Conservation (phyloP, 2,113 vertebrate genomes). For the Hyla sarda region DNA sequence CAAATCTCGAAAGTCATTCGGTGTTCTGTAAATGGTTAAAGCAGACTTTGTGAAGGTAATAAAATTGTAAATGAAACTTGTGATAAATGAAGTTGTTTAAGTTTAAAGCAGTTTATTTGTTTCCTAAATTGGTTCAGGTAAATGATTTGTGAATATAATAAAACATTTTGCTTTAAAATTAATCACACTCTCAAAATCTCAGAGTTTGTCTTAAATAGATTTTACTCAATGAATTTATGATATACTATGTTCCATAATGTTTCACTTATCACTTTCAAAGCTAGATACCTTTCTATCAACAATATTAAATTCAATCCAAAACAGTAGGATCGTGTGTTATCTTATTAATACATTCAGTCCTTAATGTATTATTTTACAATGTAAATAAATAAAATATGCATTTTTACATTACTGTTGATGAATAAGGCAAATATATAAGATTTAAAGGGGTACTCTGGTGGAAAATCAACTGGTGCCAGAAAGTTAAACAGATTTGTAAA, state of each 20-base stretch:
- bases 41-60: background rate
- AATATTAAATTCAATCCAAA: background rate
- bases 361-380: background rate
- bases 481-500: too few species aligned
- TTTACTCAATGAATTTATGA: background rate
- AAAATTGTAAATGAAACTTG: background rate
- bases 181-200: background rate
- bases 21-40: background rate
- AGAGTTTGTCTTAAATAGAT: background rate
- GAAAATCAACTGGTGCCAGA: too few species aligned
- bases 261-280: background rate
- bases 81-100: background rate
- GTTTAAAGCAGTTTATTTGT: conserved; percentile 2
- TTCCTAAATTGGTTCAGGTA: conserved; percentile 4
- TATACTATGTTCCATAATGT: background rate
- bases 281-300: background rate
- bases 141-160: background rate
- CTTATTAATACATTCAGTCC: background rate
- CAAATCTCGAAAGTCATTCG: too few species aligned
- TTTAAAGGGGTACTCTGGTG: too few species aligned
- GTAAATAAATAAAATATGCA: too few species aligned
- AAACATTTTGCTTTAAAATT: background rate
- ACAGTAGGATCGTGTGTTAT: background rate
- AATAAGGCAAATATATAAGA: too few species aligned
- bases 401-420: too few species aligned